Conservation (phyloP, 1,140 invertebrate genomes). For the Zaprionus ghesquierei region DNA sequence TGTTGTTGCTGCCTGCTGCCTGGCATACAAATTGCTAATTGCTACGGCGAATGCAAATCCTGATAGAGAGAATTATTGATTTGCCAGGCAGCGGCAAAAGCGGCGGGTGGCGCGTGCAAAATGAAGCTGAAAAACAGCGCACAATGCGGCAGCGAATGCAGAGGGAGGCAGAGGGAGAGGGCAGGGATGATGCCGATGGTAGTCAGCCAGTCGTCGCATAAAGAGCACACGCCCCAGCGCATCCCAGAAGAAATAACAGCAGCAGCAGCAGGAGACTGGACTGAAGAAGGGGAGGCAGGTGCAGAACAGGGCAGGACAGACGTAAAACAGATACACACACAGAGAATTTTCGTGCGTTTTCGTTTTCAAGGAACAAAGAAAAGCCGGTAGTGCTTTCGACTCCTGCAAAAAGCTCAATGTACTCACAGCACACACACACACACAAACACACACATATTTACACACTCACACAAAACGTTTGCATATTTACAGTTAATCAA, state of each 20-base stretch:
- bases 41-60: slow-evolving; percentile 55
- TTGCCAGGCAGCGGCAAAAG: slow-evolving; percentile 37
- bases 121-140: slow-evolving; percentile 55
- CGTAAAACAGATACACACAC: slow-evolving; percentile 56
- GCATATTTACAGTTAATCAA: not conserved
- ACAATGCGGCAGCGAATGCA: slow-evolving; percentile 14
- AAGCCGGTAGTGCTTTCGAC: slow-evolving; percentile 17
- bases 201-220: slow-evolving; percentile 28
- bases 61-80: slow-evolving; percentile 77
- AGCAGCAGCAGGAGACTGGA: not conserved
- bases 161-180: not conserved
- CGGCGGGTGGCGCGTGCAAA: slow-evolving; percentile 40
- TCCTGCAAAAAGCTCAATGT: not conserved
- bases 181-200: not conserved
- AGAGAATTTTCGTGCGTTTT: slow-evolving; percentile 16
- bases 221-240: slow-evolving; percentile 26
- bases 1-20: slow-evolving; percentile 13
- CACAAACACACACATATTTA: not conserved
- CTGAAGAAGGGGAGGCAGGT: slow-evolving; percentile 1
- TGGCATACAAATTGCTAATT: slow-evolving; percentile 52
- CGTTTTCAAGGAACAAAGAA: slow-evolving; percentile 30
- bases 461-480: not conserved
- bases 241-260: not conserved
- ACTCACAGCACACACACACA: not conserved
- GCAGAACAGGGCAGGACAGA: not conserved